phyloP scores from a whole-genome alignment of 2,113 vertebrate genomes.

The Epinephelus moara region DNA sequence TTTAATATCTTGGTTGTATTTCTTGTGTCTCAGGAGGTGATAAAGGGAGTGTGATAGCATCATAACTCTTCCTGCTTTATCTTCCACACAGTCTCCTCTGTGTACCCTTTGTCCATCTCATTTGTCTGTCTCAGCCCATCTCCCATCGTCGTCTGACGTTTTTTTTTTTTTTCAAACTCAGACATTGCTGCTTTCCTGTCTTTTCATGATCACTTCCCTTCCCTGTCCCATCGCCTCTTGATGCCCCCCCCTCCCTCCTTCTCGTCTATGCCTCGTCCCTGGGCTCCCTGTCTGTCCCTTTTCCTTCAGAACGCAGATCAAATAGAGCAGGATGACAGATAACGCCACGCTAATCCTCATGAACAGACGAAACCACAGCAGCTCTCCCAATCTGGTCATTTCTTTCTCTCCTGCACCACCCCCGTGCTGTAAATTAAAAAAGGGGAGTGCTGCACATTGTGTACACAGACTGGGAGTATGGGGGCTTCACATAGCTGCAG shows the following conservation, averaged over 20 bases:
- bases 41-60: slow-evolving; percentile 42
- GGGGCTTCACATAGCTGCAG: slow-evolving; percentile 48
- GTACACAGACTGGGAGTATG: slow-evolving; percentile 6
- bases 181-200: slow-evolving; percentile 17
- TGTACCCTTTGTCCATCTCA: slow-evolving; percentile 5
- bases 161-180: not conserved
- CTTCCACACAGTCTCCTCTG: slow-evolving; percentile 8
- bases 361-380: slow-evolving; percentile 53
- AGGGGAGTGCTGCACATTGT: slow-evolving; percentile 25
- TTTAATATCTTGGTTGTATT: slow-evolving; percentile 35
- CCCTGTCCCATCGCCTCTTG: slow-evolving; percentile 28
- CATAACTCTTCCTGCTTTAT: slow-evolving; percentile 28
- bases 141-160: not conserved
- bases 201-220: slow-evolving; percentile 39
- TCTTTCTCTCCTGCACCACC: slow-evolving; percentile 14
- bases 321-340: slow-evolving; percentile 67
- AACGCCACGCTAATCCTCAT: slow-evolving; percentile 57
- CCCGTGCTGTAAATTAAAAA: slow-evolving; percentile 50
- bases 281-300: slow-evolving; percentile 55
- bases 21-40: slow-evolving; percentile 25
- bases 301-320: slow-evolving; percentile 71
- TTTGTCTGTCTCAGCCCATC: slow-evolving; percentile 22
- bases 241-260: slow-evolving; percentile 13
- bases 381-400: slow-evolving; percentile 61
- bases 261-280: slow-evolving; percentile 39